phyloP scores from a whole-genome alignment of 2,888 invertebrate species.

The Leptogaster cylindrica region DNA sequence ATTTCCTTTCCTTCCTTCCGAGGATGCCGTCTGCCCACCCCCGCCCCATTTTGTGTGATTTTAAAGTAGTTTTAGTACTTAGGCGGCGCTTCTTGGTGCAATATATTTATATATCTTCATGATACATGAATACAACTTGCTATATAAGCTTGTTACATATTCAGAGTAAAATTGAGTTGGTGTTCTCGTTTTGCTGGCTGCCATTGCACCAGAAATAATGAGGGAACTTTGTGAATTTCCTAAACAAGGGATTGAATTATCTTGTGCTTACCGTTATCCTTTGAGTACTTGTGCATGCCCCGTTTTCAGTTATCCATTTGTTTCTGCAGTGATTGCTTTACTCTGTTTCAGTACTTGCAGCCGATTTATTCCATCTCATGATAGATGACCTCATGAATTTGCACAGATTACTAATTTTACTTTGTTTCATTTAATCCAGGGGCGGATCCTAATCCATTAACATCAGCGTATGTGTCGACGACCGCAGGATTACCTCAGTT shows the following conservation, averaged over 20 bases:
- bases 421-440: constrained; percentile 50
- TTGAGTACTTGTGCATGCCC: background rate
- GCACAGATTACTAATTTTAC: constrained; percentile 30
- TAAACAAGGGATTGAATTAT: constrained; percentile 21
- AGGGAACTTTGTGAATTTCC: constrained; percentile 36
- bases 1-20: constrained; percentile 27
- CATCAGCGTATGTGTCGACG: constrained; percentile 68
- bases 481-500: constrained; percentile 66
- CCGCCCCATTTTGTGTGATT: constrained; percentile 28
- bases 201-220: constrained; percentile 12
- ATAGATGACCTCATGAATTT: constrained; percentile 35
- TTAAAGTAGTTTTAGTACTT: constrained; percentile 41
- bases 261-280: background rate
- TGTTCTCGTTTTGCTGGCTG: background rate
- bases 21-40: too few species aligned
- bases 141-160: constrained; percentile 29
- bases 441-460: constrained; percentile 65
- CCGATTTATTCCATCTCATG: constrained; percentile 4
- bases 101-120: too few species aligned
- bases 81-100: constrained; percentile 28
- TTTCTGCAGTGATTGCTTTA: background rate
- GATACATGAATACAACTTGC: constrained; percentile 34
- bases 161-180: constrained; percentile 36
- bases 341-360: background rate
- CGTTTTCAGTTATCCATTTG: background rate